Percentiles rank a stretch among this genome's conserved stretches.
phyloP scores from a whole-genome alignment of 1,140 invertebrate genomes.

The Leguminivora glycinivorella region DNA sequence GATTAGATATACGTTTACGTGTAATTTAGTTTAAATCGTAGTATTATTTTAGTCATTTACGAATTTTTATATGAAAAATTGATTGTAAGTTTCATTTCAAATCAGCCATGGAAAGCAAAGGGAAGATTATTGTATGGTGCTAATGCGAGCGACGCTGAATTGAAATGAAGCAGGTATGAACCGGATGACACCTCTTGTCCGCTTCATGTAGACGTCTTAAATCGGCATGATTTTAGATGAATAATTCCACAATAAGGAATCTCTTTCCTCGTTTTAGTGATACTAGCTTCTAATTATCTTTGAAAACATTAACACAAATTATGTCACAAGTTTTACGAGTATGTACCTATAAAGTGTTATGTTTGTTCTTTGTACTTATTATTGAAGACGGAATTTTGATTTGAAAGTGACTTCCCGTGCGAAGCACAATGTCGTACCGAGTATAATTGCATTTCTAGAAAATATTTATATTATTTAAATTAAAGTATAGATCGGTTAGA shows the following conservation, averaged over 20 bases:
- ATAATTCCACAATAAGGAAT: conserved; percentile 65
- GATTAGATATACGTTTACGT: conserved; percentile 69
- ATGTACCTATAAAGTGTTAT: conserved; percentile 69
- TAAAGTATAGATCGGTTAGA: conserved; percentile 65
- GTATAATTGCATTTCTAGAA: conserved; percentile 75
- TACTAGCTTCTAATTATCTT: conserved; percentile 76
- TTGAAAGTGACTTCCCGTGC: conserved; percentile 41
- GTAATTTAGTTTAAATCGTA: conserved; percentile 54
- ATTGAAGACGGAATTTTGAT: conserved; percentile 59
- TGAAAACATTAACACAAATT: conserved; percentile 70
- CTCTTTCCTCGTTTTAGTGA: conserved; percentile 76
- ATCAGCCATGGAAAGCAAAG: conserved; percentile 46
- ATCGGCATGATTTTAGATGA: conserved; percentile 44
- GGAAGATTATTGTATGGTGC: conserved; percentile 53
- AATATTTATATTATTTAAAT: conserved; percentile 76
- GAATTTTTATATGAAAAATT: conserved; percentile 46
- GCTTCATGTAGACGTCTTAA: conserved; percentile 55
- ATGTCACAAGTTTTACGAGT: conserved; percentile 73
- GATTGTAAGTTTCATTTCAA: conserved; percentile 70
- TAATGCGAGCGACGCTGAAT: conserved; percentile 58
- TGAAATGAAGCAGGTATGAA: conserved; percentile 70
- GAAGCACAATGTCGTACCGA: conserved; percentile 70
- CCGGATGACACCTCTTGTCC: conserved; percentile 75
- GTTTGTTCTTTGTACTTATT: conserved; percentile 73
- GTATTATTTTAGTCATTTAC: conserved; percentile 46